Base-by-base conservation (phyloP, 2,888 invertebrate genomes). In the Allacma fusca region DNA sequence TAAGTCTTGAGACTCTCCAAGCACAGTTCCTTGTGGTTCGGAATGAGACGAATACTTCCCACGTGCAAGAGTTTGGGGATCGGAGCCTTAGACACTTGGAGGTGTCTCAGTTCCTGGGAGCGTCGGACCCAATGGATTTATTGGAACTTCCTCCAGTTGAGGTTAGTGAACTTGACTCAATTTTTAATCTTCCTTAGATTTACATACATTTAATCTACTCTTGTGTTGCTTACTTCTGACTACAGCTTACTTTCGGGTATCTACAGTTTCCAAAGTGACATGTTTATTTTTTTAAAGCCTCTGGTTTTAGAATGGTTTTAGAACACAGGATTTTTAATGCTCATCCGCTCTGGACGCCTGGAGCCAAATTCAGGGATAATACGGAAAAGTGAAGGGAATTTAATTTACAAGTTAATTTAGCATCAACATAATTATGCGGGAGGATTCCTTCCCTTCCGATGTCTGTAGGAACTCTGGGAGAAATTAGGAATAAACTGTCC, bases 11-110 rank as follows among this genome's bases (percentile, higher is more conserved):
- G 84, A 89, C 89, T 1, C 85, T 91, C 5, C 86, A 88, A 68
- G 85, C 87, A 72, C 90, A 90, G 84, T 90, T 86, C 84, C 81
- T 87, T 79, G 86, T 89, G 78, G 89, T 90, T 16, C 88, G 88
- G 82, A 84, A 86, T 59, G 87, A 88, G 83, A 90, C 90, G 7
- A 89, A 88, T 85, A 87, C 88, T n/a, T 90, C 90, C 76, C 89
- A 90, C 85, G 90, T 90, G 5, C 86, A 86, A 86, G 88, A 90
- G 83, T 91, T 87, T 86, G 91, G 91, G 70, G 88, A 90, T 83
- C 80, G 86, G 19, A 84, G 84, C 65, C 80, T 87, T 21, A 85
- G 85, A 40, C 75, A 79, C 59, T 82, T 85, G 50, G 85, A 85
- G 64, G 84, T 86, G 1, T 82, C 85, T 4, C 82, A 86, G 19